A percentile compares a stretch with the other conserved stretches of the same genome.
phyloP scores from a whole-genome alignment of 1,140 invertebrate genomes.

The Batillaria attramentaria region DNA sequence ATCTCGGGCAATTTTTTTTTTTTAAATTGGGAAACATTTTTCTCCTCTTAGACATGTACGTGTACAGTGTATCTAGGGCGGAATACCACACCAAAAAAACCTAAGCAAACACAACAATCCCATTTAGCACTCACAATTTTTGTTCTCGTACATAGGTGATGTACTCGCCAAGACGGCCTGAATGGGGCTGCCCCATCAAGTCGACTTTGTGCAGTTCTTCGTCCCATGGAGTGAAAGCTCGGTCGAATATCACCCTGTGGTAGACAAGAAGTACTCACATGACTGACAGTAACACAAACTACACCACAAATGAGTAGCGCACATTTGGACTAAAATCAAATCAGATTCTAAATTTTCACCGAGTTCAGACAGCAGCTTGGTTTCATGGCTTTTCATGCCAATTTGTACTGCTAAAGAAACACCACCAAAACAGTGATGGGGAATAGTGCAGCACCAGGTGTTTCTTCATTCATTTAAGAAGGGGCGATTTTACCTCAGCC shows the following conservation, averaged over 20 bases:
- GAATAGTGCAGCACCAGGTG: too few species aligned
- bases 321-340: neutral
- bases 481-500: too few species aligned
- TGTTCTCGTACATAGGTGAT: conserved; percentile 65
- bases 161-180: conserved; percentile 60
- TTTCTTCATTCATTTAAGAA: too few species aligned
- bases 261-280: neutral
- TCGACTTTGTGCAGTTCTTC: conserved; percentile 74
- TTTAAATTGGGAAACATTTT: neutral
- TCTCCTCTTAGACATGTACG: neutral
- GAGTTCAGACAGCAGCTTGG: neutral
- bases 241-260: conserved; percentile 83
- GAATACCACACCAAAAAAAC: too few species aligned
- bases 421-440: too few species aligned
- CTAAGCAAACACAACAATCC: too few species aligned
- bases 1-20: neutral
- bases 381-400: neutral
- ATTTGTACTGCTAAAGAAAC: too few species aligned
- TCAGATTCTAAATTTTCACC: neutral
- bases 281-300: neutral
- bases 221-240: conserved; percentile 80
- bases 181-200: conserved; percentile 49
- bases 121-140: conserved; percentile 67
- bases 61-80: too few species aligned
- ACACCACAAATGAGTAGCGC: neutral